Evolutionary conservation across 2,888 invertebrate species (phyloP), one percentile per base, ranked within the genome.

Genomic region (Toxonevra muliebris): DNA sequence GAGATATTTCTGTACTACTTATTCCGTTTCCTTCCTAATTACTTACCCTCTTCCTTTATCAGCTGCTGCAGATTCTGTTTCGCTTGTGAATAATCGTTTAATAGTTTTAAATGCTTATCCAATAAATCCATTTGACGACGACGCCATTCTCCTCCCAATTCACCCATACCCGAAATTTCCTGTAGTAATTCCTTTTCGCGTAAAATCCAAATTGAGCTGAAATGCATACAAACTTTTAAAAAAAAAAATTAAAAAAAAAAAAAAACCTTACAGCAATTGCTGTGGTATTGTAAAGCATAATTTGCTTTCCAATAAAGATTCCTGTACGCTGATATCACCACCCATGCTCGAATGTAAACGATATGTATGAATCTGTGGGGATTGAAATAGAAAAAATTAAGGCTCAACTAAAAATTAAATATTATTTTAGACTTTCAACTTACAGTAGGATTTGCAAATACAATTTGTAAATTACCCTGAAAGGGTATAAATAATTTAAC

Each of bases 261-360:
- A 52, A n/a, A 11, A 19, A 53, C 90, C 93, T 90, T 87, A 96
- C 93, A 97, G 86, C 72, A 97, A 86, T 83, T 96, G 94, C 76
- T 93, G 91, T 1, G 97, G 97, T 84, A 97, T 90, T 58, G 89
- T 88, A 80, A 92, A 96, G 78, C 94, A 93, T 11, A 95, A 86
- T 79, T 92, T 92, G 75, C 95, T 93, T 84, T 97, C 97, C 0
- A 94, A 92, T 92, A 97, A 93, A 60, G 94, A 90, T 85, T 97
- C 97, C 79, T 96, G 94, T 3, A 97, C 96, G 73, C 93, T 94
- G 61, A 97, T 94, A 83, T 97, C 96, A 1, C 95, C 95, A 0
- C 95, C 95, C 40, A 95, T 87, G 0, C 95, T 95, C 0, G 97
- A 96, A 82, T 96, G 95, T 83, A 97, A 93, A 64, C 96, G 89